A percentile compares a stretch with the other conserved stretches of the same genome.
These are phyloP conservation scores for Nerophis ophidion DNA, from an alignment of 2,113 vertebrate species.

Conservation along the genomic window DNA sequence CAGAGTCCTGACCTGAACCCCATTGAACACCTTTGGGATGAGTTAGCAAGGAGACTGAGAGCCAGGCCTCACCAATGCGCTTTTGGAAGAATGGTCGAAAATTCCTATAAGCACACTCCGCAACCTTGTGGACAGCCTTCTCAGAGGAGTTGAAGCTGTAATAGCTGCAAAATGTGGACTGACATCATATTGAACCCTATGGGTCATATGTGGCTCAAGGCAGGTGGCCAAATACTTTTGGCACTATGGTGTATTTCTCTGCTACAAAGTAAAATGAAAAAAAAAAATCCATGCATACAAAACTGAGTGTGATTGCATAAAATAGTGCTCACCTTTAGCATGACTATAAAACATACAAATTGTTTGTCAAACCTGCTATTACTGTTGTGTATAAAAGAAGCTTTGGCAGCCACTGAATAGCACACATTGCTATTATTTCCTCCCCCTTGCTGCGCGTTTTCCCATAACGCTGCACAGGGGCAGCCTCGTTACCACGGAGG, in stretches of 20 bases:
- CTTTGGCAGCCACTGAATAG: slow-evolving; percentile 5
- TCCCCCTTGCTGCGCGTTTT: slow-evolving; percentile 30
- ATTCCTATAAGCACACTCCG: too few species aligned
- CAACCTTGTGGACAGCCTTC: too few species aligned
- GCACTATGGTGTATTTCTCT: not conserved
- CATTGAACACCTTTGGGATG: not conserved
- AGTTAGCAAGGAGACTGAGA: too few species aligned
- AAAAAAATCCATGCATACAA: not conserved
- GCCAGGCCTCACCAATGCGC: too few species aligned
- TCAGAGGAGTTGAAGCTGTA: too few species aligned
- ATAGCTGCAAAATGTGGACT: too few species aligned
- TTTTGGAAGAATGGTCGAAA: too few species aligned
- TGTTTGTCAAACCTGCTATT: slow-evolving; percentile 14
- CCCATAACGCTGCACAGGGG: slow-evolving; percentile 32
- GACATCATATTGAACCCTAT: too few species aligned
- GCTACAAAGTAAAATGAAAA: not conserved
- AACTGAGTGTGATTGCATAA: not conserved
- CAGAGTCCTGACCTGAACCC: too few species aligned
- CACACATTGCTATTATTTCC: slow-evolving; percentile 10
- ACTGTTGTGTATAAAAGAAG: slow-evolving; percentile 17
- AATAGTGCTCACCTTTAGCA: not conserved
- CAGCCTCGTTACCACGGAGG: slow-evolving; percentile 26
- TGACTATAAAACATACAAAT: slow-evolving; percentile 2
- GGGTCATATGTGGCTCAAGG: too few species aligned
- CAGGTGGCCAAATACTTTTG: too few species aligned